Evolutionary conservation across 2,888 invertebrate species (phyloP).

Genomic region (Xestia xanthographa): DNA sequence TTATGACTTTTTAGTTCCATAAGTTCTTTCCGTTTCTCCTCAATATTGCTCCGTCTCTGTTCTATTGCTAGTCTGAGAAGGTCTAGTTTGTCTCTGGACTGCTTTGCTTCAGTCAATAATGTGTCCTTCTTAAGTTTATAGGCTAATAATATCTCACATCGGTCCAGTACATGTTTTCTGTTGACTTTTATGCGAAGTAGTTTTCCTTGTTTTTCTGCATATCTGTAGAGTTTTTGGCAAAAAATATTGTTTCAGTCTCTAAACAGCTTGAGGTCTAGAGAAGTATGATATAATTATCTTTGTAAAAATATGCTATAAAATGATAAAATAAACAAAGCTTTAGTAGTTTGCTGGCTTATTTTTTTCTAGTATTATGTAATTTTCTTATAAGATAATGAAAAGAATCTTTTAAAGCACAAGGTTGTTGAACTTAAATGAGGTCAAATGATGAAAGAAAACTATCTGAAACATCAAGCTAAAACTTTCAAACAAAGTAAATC

Average conservation of each 20-base stretch:
- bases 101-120: conserved; percentile 83
- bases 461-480: neutral
- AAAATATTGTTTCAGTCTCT: neutral
- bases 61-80: conserved; percentile 85
- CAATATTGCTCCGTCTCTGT: conserved; percentile 81
- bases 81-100: conserved; percentile 84
- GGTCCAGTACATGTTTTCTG: conserved; percentile 89
- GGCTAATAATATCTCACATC: conserved; percentile 86
- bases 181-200: conserved; percentile 91
- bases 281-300: neutral
- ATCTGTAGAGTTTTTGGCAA: conserved; percentile 81
- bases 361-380: neutral
- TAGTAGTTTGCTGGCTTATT: too few species aligned
- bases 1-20: conserved; percentile 78
- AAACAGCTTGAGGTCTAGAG: neutral
- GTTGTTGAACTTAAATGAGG: conserved; percentile 1
- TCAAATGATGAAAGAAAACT: neutral
- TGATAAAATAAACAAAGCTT: neutral
- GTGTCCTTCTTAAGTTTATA: conserved; percentile 84
- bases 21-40: conserved; percentile 78
- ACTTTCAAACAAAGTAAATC: neutral
- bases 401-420: neutral
- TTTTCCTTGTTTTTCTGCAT: conserved; percentile 92
- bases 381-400: neutral
- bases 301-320: neutral